phyloP scores from a whole-genome alignment of 2,797 vertebrate species.

The Cyprinodon diabolis region DNA sequence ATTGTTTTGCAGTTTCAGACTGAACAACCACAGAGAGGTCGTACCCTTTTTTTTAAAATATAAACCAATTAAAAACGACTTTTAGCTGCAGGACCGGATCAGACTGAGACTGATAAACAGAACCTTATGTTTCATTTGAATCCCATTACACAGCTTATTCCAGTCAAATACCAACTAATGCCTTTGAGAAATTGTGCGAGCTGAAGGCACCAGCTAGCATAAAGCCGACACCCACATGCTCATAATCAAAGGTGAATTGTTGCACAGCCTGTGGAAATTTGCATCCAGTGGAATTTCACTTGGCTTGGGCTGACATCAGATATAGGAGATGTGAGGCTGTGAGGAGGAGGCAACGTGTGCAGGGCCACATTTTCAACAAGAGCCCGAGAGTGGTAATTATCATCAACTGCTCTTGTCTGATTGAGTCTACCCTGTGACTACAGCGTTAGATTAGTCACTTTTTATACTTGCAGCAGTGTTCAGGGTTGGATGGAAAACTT shows the following conservation, averaged over 20 bases:
- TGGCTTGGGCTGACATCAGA: constrained; percentile 31
- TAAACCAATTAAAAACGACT: constrained; percentile 25
- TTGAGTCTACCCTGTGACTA: constrained; percentile 15
- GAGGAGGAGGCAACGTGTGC: background rate
- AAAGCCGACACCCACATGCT: constrained; percentile 59
- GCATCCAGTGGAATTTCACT: constrained; percentile 51
- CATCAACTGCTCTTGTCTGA: constrained; percentile 44
- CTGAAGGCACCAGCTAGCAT: constrained; percentile 27
- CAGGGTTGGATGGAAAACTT: background rate
- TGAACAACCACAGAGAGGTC: constrained; percentile 15
- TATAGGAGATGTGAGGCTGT: constrained; percentile 21
- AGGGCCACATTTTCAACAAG: constrained; percentile 4
- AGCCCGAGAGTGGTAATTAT: constrained; percentile 29
- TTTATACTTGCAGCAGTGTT: background rate
- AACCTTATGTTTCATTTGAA: constrained; percentile 40
- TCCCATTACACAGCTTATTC: constrained; percentile 50
- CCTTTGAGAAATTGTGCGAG: constrained; percentile 49
- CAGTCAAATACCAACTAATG: constrained; percentile 35
- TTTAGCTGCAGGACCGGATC: constrained; percentile 15
- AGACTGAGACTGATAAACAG: constrained; percentile 14
- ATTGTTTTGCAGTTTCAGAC: constrained; percentile 9
- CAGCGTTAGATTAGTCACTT: constrained; percentile 7
- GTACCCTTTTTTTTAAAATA: constrained; percentile 13
- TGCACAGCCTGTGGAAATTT: constrained; percentile 55
- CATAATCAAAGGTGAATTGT: constrained; percentile 62